These are phyloP conservation scores for Halichondria panicea DNA, from an alignment of 37 sponge, comb jelly and placozoan species.

Conservation along the genomic window DNA sequence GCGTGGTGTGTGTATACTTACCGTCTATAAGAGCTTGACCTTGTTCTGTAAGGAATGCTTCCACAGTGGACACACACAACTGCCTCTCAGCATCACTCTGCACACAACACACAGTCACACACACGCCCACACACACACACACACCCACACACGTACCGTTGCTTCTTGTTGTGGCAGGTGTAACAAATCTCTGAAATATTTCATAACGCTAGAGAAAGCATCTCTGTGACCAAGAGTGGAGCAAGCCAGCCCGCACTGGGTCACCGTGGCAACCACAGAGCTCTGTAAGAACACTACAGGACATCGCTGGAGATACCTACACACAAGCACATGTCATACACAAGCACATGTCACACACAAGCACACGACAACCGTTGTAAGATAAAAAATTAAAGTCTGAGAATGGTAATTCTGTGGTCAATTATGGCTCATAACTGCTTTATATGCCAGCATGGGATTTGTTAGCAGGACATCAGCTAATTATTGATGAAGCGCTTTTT, in stretches of 20 bases:
- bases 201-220: conserved; percentile 76
- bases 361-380: too few relatives aligned
- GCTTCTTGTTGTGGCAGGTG: conserved; percentile 8
- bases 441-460: too few relatives aligned
- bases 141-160: conserved; percentile 21
- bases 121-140: too few relatives aligned
- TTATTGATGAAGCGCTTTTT: not conserved
- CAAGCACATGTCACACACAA: too few relatives aligned
- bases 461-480: too few relatives aligned
- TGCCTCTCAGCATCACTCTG: not conserved
- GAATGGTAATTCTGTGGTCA: too few relatives aligned
- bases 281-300: conserved; percentile 58
- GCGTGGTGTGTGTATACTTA: not conserved
- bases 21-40: conserved; percentile 3
- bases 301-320: conserved; percentile 72
- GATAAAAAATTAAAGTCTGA: too few relatives aligned
- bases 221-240: conserved; percentile 80
- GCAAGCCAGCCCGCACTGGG: conserved; percentile 71
- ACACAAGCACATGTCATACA: too few relatives aligned
- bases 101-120: too few relatives aligned
- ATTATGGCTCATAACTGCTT: too few relatives aligned
- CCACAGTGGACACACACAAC: not conserved
- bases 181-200: conserved; percentile 78
- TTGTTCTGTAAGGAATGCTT: not conserved
- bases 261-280: conserved; percentile 29